A percentile compares a stretch with the other conserved stretches of the same genome.
Evolutionary conservation across 2,113 vertebrate species (phyloP).

Genomic region (Muntiacus muntjak): DNA sequence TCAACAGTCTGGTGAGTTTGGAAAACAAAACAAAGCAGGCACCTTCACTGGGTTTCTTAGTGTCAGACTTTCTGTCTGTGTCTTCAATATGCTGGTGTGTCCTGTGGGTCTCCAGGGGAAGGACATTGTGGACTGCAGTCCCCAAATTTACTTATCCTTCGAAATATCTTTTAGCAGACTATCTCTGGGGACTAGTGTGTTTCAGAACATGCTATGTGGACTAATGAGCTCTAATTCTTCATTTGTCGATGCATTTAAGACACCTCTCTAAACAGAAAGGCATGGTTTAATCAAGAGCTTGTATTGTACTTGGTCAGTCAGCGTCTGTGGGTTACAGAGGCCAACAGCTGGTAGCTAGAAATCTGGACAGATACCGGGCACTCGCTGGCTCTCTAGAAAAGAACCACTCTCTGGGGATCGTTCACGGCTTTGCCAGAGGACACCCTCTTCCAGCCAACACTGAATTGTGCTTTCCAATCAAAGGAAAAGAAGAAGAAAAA

Average conservation of each 20-base stretch:
- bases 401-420: fast-evolving
- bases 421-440: neutral
- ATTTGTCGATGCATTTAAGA: neutral
- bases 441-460: too few species aligned
- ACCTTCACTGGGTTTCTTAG: neutral
- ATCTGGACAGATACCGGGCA: neutral
- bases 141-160: too few species aligned
- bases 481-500: neutral
- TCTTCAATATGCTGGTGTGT: fast-evolving
- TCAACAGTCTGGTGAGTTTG: neutral
- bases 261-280: neutral
- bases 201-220: neutral
- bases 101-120: fast-evolving
- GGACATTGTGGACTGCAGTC: fast-evolving
- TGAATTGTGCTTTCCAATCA: neutral
- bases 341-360: neutral
- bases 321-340: neutral
- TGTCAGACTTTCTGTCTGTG: neutral
- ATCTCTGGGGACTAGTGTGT: neutral
- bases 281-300: neutral
- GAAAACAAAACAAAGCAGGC: neutral
- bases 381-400: neutral
- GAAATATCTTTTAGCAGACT: neutral
- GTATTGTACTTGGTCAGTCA: fast-evolving
- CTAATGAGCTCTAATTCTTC: fast-evolving